These are phyloP conservation scores for Cryptomyrus ogoouensis DNA, from an alignment of 2,113 vertebrate genomes.

Conservation along the genomic window DNA sequence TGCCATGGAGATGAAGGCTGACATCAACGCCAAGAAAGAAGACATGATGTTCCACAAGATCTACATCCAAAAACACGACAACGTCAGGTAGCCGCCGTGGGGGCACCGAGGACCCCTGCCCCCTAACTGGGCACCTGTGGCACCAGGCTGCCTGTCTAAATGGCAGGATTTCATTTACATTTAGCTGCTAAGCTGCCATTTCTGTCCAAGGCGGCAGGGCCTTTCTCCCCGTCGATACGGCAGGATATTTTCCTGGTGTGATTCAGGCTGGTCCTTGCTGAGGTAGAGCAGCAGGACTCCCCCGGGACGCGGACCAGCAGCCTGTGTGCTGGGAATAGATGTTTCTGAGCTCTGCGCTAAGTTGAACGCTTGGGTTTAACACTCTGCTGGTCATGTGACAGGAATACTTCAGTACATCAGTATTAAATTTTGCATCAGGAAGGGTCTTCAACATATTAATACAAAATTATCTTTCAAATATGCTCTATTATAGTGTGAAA, in stretches of 20 bases:
- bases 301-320: background rate
- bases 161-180: background rate
- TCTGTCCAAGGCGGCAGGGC: background rate
- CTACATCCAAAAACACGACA: slow-evolving; percentile 97
- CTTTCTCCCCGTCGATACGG: background rate
- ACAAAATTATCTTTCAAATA: background rate
- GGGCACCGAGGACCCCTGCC: background rate
- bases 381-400: background rate
- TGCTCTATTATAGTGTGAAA: background rate
- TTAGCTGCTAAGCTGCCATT: background rate
- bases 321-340: background rate
- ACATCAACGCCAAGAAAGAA: slow-evolving; percentile 95
- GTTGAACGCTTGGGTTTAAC: background rate
- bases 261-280: background rate
- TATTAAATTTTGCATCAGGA: background rate
- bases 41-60: slow-evolving; percentile 99
- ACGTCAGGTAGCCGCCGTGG: slow-evolving; percentile 75
- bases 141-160: background rate
- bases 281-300: background rate
- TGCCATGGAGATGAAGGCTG: slow-evolving; percentile 98
- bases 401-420: background rate
- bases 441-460: background rate
- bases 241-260: background rate
- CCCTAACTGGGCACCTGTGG: background rate
- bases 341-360: background rate